Evolutionary conservation across 23 tunicate genomes (phyloP), one percentile per base, ranked within the genome.

Genomic region (Diplosoma virens): DNA sequence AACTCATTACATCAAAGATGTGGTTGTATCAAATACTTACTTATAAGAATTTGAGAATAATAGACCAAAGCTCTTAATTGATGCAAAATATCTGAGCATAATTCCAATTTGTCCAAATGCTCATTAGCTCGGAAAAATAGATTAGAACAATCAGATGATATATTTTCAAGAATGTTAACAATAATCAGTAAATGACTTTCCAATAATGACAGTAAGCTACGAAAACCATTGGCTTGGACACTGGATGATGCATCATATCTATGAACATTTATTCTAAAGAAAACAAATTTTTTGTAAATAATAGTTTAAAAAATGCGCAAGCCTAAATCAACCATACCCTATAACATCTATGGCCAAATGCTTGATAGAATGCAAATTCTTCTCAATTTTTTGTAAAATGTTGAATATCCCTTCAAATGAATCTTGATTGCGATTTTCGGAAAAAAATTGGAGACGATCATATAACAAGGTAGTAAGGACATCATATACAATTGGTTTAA

Each of bases 41-140:
- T 85, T 0, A 86, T 86, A 50, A 86, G 28, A 47, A 80, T 86
- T 37, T 86, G 85, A 25, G 93, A 85, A 80, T 86, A 86, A 58
- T 69, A 78, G 2, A 86, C 29, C 52, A 86, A 73, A 33, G 85
- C 93, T 80, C 93, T 73, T 47, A 79, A 33, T 73, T 86, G 93
- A 61, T 86, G 93, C 68, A 86, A 64, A 29, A 75, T 63, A 41
- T 86, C 81, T 25, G 85, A 76, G 25, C 71, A 84, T 2, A 63
- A 25, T 31, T 74, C 71, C 58, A 86, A 45, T 50, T 79, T 80
- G n/a, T 86, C 93, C 6, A 75, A 58, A 33, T 86, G 46, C n/a
- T 59, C 56, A 50, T 86, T 80, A 16, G 59, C 93, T 45, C 85
- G 81, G 26, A 86, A 86, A 47, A 86, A 86, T 25, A 70, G 59